Conservation (phyloP, 2,113 vertebrate genomes). For the Aplodontia rufa region DNA sequence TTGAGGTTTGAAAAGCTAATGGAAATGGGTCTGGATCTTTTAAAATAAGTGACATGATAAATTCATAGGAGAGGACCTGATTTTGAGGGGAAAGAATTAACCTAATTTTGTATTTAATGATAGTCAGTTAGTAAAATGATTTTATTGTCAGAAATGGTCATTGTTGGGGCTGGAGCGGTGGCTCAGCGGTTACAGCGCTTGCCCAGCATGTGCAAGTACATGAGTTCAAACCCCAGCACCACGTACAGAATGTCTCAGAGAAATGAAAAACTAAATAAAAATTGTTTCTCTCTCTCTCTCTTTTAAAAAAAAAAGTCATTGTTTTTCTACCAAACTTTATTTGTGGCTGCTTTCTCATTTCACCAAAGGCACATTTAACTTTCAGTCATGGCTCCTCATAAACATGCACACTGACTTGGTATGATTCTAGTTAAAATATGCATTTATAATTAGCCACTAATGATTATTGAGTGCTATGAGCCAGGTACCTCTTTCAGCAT, state of each 20-base stretch:
- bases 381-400: not conserved
- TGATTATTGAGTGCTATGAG: not conserved
- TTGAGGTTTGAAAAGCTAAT: slow-evolving; percentile 5
- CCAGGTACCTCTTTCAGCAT: not conserved
- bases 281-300: no score
- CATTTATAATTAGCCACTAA: not conserved
- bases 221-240: no score
- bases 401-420: not conserved
- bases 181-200: no score
- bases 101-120: not conserved
- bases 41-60: not conserved
- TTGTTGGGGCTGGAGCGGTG: no score
- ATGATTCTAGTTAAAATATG: not conserved
- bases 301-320: no score
- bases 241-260: no score
- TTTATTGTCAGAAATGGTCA: not conserved
- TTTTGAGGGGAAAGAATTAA: not conserved
- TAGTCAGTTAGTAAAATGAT: not conserved
- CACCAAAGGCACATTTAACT: not conserved
- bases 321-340: not conserved
- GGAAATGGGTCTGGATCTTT: not conserved
- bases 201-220: no score
- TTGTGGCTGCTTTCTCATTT: not conserved
- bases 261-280: no score
- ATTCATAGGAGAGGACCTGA: not conserved